These are phyloP conservation scores for Actinostola sp. DNA, from an alignment of 92 coral and sea anemone genomes.

Conservation along the genomic window DNA sequence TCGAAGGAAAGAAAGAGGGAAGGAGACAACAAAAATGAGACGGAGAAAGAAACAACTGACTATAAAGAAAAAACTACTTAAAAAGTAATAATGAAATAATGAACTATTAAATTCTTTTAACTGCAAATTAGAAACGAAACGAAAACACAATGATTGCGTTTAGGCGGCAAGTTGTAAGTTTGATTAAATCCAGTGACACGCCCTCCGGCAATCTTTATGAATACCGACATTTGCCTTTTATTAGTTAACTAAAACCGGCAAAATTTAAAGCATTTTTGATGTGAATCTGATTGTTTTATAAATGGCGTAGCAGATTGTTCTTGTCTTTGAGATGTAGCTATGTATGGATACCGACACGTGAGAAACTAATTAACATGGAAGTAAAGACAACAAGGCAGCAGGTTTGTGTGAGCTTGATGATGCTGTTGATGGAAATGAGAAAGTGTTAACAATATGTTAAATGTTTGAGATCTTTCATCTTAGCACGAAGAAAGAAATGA, in stretches of 20 bases:
- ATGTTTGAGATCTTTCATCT: background rate
- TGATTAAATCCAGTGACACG: background rate
- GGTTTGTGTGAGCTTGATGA: background rate
- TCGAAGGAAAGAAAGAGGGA: too few relatives aligned
- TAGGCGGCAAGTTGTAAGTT: background rate
- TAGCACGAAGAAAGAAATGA: too few relatives aligned
- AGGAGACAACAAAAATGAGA: too few relatives aligned
- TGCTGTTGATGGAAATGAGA: slow-evolving; percentile 2
- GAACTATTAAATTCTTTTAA: too few relatives aligned
- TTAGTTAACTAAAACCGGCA: slow-evolving; percentile 9
- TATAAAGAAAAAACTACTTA: too few relatives aligned
- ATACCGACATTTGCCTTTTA: slow-evolving; percentile 1
- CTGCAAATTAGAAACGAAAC: background rate
- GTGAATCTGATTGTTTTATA: slow-evolving; percentile 11
- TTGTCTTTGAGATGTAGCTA: background rate
- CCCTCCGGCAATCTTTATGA: background rate
- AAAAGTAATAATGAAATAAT: too few relatives aligned
- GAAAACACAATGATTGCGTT: background rate
- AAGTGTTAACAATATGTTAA: slow-evolving; percentile 1
- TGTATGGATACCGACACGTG: background rate
- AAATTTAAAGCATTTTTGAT: slow-evolving; percentile 16
- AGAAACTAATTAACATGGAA: background rate
- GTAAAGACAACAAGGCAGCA: background rate
- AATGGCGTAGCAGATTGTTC: slow-evolving; percentile 19
- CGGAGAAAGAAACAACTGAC: too few relatives aligned